These are phyloP conservation scores for Nixonia krombeini DNA, from an alignment of 1,140 invertebrate species.

Conservation along the genomic window DNA sequence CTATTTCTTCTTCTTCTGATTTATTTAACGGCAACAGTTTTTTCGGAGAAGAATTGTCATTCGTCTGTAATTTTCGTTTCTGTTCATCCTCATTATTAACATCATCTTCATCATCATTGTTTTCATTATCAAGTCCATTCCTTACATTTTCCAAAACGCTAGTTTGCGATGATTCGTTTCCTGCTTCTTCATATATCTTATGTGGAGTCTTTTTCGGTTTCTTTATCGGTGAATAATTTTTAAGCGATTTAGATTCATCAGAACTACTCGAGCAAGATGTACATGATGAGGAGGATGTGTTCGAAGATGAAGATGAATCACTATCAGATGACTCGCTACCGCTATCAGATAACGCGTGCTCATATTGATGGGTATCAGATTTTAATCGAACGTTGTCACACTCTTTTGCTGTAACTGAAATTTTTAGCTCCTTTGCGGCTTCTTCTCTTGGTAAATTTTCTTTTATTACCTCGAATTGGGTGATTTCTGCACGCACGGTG, in stretches of 20 bases:
- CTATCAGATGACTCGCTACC: slow-evolving; percentile 46
- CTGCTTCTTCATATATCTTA: slow-evolving; percentile 6
- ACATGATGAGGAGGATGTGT: slow-evolving; percentile 42
- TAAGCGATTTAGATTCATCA: slow-evolving; percentile 13
- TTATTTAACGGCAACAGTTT: slow-evolving; percentile 58
- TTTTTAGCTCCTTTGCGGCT: slow-evolving; percentile 59
- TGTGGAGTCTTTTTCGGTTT: slow-evolving; percentile 27
- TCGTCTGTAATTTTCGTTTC: too few relatives aligned
- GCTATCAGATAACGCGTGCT: slow-evolving; percentile 28
- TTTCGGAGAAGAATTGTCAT: slow-evolving; percentile 56
- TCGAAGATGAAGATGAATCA: slow-evolving; percentile 49
- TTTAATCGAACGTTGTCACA: slow-evolving; percentile 10
- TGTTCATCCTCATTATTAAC: slow-evolving; percentile 36
- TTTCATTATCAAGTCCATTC: slow-evolving; percentile 12
- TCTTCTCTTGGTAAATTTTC: slow-evolving; percentile 63
- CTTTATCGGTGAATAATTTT: slow-evolving; percentile 21
- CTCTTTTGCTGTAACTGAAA: slow-evolving; percentile 51
- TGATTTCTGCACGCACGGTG: slow-evolving; percentile 48
- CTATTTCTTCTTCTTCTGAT: slow-evolving; percentile 31
- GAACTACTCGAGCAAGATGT: slow-evolving; percentile 38
- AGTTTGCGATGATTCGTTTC: not conserved
- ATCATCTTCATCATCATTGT: slow-evolving; percentile 11
- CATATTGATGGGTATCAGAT: too few relatives aligned
- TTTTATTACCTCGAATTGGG: slow-evolving; percentile 67
- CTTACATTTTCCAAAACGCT: not conserved